These are phyloP conservation scores for Euplagia quadripunctaria DNA, from an alignment of 2,888 invertebrate genomes.

Conservation along the genomic window DNA sequence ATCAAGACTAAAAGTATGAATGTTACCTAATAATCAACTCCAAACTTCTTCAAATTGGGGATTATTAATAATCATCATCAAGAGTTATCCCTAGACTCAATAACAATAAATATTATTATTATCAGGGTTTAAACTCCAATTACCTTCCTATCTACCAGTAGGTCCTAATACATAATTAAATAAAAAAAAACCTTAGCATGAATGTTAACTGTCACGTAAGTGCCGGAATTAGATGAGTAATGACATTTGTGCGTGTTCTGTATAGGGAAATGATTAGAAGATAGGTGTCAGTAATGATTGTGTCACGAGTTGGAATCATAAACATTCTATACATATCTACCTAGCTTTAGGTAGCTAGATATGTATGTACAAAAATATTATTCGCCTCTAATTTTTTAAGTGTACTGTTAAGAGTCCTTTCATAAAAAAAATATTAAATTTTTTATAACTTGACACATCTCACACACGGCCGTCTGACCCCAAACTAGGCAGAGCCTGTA, in stretches of 20 bases:
- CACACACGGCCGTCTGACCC: no score
- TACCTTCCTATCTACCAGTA: background rate
- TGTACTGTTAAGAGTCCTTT: no score
- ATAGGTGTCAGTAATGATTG: slow-evolving; percentile 58
- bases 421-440: no score
- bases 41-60: no score
- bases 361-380: no score
- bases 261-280: slow-evolving; percentile 55
- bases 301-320: slow-evolving; percentile 58
- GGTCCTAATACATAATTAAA: background rate
- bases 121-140: background rate
- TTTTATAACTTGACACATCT: no score
- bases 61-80: no score
- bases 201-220: slow-evolving; percentile 47
- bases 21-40: no score
- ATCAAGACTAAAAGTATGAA: no score
- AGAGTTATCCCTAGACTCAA: background rate
- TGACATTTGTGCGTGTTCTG: slow-evolving; percentile 68
- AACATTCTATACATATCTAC: background rate
- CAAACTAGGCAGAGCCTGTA: no score
- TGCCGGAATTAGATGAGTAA: slow-evolving; percentile 69
- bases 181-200: slow-evolving; percentile 3
- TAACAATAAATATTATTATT: background rate
- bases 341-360: no score
- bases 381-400: no score